Evolutionary conservation across 2,888 invertebrate genomes (phyloP), one percentile per base, ranked within the genome.

Genomic region (Himalopsyche anomala): DNA sequence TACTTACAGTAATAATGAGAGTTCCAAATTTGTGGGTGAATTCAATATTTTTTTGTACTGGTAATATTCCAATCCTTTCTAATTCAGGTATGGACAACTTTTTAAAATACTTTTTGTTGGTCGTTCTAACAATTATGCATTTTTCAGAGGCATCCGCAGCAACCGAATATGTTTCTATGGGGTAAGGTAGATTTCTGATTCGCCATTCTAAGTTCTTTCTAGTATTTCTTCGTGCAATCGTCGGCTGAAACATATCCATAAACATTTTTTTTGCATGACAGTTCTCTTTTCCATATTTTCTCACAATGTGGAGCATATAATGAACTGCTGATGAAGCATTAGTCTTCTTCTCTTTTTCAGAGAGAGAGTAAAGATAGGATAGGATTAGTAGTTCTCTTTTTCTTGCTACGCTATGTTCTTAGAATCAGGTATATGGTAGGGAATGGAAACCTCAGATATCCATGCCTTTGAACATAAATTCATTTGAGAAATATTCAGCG

Each of bases 41-140:
- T 80, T 94, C 93, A 89, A 97, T 93, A 90, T 94, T 94, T 2
- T 93, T 92, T 90, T 96, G 96, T 81, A 94, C 94, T 40, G 95
- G 93, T 15, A 92, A 90, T 83, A 96, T 89, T 85, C 94, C 94
- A 36, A 95, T 93, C 89, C 97, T 93, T 86, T 94, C 93, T 81
- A 97, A 91, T 90, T 97, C 97, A 12, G 96, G 96, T 45, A 96
- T 92, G 55, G 91, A 90, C 12, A 97, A 92, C 89, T 94, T 95
- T 90, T 97, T 97, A 90, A 94, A 97, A 91, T 96, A 97, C 89
- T 97, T 97, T 90, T 96, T 97, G 91, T 97, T 97, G 5, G 93
- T 94, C 15, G 97, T 97, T 86, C 95, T 93, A 5, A 97, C 94
- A 40, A 95, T 92, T 84, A 97, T 94, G 86, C 92, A 93, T 87